Conservation (phyloP, 2,888 invertebrate species). For the Achlya flavicornis region DNA sequence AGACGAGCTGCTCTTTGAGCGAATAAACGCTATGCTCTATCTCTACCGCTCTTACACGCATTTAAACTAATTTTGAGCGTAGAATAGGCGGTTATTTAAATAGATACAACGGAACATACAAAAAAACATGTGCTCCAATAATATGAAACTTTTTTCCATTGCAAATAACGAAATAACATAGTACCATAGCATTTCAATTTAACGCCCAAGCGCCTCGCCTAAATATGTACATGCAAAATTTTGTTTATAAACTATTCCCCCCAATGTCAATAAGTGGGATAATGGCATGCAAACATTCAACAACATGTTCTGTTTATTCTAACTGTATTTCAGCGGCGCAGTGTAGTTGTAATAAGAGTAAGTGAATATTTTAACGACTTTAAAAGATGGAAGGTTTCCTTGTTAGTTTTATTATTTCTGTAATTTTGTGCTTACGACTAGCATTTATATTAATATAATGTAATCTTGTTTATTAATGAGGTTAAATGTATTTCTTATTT, state of each 20-base stretch:
- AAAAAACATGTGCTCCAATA: neutral
- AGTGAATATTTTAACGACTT: neutral
- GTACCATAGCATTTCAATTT: neutral
- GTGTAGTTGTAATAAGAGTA: conserved; percentile 4
- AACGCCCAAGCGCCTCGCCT: conserved; percentile 14
- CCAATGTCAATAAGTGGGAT: conserved; percentile 41
- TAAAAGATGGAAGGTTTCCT: neutral
- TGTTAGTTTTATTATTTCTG: too few relatives aligned
- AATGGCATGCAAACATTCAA: conserved; percentile 45
- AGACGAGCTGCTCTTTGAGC: too few relatives aligned
- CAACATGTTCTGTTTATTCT: conserved; percentile 38
- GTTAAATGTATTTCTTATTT: too few relatives aligned
- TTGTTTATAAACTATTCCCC: conserved; percentile 38
- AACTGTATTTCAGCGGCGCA: conserved; percentile 23
- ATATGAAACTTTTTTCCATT: neutral
- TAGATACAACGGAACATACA: too few relatives aligned
- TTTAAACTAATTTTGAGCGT: too few relatives aligned
- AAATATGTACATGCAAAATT: conserved; percentile 17
- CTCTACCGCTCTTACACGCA: too few relatives aligned
- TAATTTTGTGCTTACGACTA: too few relatives aligned
- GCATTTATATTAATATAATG: too few relatives aligned
- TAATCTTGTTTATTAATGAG: too few relatives aligned
- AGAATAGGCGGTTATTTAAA: too few relatives aligned
- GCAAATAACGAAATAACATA: neutral
- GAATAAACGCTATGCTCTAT: too few relatives aligned